Evolutionary conservation across 2,113 vertebrate genomes (phyloP).

Genomic region (Melanerpes formicivorus): DNA sequence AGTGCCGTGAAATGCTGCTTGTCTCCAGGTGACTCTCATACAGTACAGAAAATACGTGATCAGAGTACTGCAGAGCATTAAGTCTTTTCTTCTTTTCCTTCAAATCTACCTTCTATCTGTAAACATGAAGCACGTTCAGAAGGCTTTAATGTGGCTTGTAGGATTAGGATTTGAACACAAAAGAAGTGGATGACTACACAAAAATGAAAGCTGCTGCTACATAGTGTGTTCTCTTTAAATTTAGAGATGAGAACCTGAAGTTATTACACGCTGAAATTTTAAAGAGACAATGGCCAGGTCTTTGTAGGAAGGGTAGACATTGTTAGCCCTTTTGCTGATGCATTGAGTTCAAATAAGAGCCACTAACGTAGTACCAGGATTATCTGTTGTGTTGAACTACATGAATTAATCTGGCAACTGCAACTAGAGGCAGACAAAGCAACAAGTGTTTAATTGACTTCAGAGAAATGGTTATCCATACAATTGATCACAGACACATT

Average conservation of each 20-base stretch:
- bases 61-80: neutral
- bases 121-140: neutral
- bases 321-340: neutral
- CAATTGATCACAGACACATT: neutral
- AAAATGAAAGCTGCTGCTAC: neutral
- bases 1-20: neutral
- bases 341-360: neutral
- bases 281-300: neutral
- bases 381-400: neutral
- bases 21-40: neutral
- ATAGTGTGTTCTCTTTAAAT: neutral
- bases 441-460: constrained; percentile 25
- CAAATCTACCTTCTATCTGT: neutral
- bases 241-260: neutral
- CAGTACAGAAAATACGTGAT: neutral
- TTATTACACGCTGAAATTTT: neutral
- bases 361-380: neutral
- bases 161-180: constrained; percentile 23
- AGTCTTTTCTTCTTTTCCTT: neutral
- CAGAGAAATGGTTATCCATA: constrained; percentile 12
- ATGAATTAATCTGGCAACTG: neutral
- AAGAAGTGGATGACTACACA: neutral
- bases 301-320: neutral
- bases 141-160: neutral
- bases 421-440: neutral